These are phyloP conservation scores for Oscheius sp. DNA, from an alignment of 1,140 invertebrate species.

Conservation along the genomic window DNA sequence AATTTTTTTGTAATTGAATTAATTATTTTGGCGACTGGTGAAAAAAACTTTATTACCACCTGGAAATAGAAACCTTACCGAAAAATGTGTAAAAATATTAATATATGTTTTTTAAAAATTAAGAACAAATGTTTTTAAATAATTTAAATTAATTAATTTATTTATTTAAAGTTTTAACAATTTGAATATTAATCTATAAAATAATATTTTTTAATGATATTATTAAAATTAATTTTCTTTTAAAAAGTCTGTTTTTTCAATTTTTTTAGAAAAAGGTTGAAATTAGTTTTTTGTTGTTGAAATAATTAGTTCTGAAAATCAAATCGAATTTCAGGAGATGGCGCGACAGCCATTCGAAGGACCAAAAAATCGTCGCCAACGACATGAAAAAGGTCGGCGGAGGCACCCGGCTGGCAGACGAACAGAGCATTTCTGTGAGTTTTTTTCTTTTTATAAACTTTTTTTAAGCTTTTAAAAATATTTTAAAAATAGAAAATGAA, in stretches of 20 bases:
- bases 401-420: slow-evolving; percentile 4
- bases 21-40: no score
- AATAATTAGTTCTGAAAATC: neutral
- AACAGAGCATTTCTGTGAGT: slow-evolving; percentile 11
- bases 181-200: neutral
- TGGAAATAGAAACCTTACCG: no score
- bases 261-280: neutral
- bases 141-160: no score
- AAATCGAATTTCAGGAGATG: neutral
- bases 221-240: no score
- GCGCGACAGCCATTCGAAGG: neutral
- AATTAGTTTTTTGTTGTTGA: neutral
- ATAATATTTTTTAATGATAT: neutral
- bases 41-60: no score
- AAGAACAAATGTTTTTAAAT: no score
- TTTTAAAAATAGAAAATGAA: neutral
- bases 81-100: no score
- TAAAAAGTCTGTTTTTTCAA: neutral
- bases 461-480: no score
- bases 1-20: no score
- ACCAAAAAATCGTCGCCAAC: neutral
- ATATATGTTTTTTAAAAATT: no score
- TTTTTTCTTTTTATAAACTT: neutral
- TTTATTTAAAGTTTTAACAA: neutral
- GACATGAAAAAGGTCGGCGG: slow-evolving; percentile 1